Conservation (phyloP, 2,888 invertebrate species). For the Pseudococcus jackbeardsleyi region DNA sequence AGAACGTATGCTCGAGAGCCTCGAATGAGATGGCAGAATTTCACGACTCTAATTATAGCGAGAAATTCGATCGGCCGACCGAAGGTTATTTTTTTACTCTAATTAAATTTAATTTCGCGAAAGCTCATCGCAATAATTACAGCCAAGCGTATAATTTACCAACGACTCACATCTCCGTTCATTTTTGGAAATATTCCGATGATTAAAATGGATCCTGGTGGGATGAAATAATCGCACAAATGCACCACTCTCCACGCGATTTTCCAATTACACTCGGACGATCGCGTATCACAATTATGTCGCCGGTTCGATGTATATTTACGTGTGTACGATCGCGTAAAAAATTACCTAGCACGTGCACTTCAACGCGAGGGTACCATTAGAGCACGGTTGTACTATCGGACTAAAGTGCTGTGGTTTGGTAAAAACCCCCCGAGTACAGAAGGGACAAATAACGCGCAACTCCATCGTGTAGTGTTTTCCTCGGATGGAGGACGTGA, state of each 20-base stretch:
- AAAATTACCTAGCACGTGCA: neutral
- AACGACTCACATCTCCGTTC: conserved; percentile 25
- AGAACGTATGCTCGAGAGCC: neutral
- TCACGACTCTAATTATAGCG: neutral
- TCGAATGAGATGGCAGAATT: neutral
- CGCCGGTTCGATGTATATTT: neutral
- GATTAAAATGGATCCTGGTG: neutral
- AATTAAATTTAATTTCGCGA: neutral
- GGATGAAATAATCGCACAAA: neutral
- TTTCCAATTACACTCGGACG: conserved; percentile 2
- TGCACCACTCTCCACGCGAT: neutral
- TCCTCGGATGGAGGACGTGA: neutral
- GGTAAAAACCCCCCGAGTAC: neutral
- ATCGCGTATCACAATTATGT: neutral
- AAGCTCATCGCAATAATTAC: conserved; percentile 5
- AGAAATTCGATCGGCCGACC: neutral
- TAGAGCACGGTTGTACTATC: neutral
- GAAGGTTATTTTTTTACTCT: neutral
- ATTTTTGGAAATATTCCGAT: neutral
- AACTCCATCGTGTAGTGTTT: conserved; percentile 18
- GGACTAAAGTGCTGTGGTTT: neutral
- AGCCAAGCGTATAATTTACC: neutral
- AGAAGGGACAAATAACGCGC: neutral
- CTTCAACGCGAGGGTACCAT: neutral
- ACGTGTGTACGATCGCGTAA: neutral